Evolutionary conservation across 2,797 vertebrate genomes (phyloP).

Genomic region (Coreius guichenoti): DNA sequence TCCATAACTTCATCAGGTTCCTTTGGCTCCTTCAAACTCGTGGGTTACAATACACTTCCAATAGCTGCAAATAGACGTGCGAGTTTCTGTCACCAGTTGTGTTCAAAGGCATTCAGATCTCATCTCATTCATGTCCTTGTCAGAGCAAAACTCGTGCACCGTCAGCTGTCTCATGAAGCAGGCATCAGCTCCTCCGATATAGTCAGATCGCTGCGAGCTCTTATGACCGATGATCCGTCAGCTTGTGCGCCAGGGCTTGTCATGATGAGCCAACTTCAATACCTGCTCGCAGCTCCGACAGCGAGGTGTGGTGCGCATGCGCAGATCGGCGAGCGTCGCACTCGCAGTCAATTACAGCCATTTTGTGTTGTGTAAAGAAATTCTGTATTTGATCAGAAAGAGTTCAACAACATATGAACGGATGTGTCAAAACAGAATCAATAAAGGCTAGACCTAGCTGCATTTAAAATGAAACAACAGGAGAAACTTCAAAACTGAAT

Average conservation of each 20-base stretch:
- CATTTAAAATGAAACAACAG: background rate
- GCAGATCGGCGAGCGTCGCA: conserved; percentile 58
- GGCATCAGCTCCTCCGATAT: conserved; percentile 56
- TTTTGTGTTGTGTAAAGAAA: conserved; percentile 66
- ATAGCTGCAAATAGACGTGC: conserved; percentile 1
- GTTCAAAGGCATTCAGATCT: conserved; percentile 24
- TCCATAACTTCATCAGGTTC: conserved; percentile 67
- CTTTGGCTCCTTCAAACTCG: conserved; percentile 6
- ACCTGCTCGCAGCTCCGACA: conserved; percentile 71
- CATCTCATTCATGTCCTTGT: conserved; percentile 10
- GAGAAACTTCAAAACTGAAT: background rate
- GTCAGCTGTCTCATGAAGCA: conserved; percentile 11
- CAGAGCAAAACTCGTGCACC: background rate
- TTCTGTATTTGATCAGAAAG: conserved; percentile 10
- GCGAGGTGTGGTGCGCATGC: conserved; percentile 82
- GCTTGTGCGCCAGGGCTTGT: conserved; percentile 64
- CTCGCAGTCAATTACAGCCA: conserved; percentile 65
- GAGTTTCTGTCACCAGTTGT: conserved; percentile 14
- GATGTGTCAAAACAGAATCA: background rate
- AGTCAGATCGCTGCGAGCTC: conserved; percentile 57
- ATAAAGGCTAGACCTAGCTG: background rate
- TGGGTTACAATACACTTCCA: conserved; percentile 18
- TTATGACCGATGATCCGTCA: conserved; percentile 65
- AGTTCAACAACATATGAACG: background rate
- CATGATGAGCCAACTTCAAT: conserved; percentile 66